A percentile compares a stretch with the other conserved stretches of the same genome.
Conservation (phyloP, 2,113 vertebrate species). For the Aleadryas rufinucha region DNA sequence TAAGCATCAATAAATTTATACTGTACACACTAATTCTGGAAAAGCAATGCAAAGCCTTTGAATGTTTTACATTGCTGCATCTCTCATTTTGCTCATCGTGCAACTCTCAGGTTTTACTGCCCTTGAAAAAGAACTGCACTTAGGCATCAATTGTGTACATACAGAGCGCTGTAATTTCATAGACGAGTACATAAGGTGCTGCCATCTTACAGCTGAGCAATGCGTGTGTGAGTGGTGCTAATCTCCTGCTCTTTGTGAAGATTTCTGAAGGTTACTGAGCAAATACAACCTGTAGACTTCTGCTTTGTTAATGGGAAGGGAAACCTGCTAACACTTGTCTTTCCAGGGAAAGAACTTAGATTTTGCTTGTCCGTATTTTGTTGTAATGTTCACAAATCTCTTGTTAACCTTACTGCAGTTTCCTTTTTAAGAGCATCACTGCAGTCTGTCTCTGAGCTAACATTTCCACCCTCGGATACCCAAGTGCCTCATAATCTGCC, state of each 20-base stretch:
- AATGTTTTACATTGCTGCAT: neutral
- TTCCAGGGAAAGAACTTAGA: neutral
- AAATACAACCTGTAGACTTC: neutral
- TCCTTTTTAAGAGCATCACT: neutral
- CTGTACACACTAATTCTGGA: conserved; percentile 26
- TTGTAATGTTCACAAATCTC: neutral
- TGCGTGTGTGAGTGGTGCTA: neutral
- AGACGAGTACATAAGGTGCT: conserved; percentile 17
- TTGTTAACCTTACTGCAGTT: neutral
- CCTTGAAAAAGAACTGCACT: conserved; percentile 16
- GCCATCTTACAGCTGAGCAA: neutral
- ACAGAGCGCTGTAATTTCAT: neutral
- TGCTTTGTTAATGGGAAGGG: neutral
- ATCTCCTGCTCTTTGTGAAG: conserved; percentile 1
- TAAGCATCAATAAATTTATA: conserved; percentile 23
- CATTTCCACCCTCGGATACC: neutral
- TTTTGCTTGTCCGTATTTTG: neutral
- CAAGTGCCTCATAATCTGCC: neutral
- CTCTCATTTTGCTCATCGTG: neutral
- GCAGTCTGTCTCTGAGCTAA: neutral
- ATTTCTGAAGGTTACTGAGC: conserved; percentile 37
- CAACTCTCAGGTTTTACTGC: neutral
- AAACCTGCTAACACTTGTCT: neutral
- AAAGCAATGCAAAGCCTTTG: neutral
- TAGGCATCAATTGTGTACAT: neutral